A percentile compares a stretch with the other conserved stretches of the same genome.
phyloP scores from a whole-genome alignment of 2,797 vertebrate species.

The Eospalax fontanierii region DNA sequence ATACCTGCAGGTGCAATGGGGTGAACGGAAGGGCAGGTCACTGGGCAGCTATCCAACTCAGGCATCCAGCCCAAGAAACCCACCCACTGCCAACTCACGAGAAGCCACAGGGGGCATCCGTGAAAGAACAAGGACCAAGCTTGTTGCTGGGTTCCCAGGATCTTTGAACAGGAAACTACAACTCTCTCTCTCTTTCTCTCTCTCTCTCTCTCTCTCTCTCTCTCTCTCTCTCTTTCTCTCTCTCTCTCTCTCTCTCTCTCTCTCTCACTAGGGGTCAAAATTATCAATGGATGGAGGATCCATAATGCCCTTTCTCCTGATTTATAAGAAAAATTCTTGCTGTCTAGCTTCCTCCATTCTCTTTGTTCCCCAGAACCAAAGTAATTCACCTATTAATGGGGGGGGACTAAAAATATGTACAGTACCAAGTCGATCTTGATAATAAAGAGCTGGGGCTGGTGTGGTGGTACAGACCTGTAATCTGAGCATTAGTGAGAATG shows the following conservation, averaged over 20 bases:
- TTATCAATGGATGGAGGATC: not conserved
- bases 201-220: too few species aligned
- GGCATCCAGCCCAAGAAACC: constrained; percentile 29
- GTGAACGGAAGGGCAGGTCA: not conserved
- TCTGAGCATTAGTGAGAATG: too few species aligned
- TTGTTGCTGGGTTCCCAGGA: not conserved
- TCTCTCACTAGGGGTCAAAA: not conserved
- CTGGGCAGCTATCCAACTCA: not conserved
- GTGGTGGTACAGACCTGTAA: too few species aligned
- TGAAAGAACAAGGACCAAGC: not conserved
- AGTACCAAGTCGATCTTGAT: too few species aligned
- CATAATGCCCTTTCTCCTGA: constrained; percentile 6
- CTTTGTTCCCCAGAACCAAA: too few species aligned
- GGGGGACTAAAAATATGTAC: too few species aligned
- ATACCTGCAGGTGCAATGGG: constrained; percentile 91
- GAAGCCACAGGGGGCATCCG: not conserved
- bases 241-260: too few species aligned
- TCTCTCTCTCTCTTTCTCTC: too few species aligned
- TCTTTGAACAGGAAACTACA: not conserved
- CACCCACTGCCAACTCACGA: not conserved
- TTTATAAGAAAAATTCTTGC: constrained; percentile 28
- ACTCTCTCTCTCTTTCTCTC: too few species aligned
- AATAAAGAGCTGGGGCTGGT: too few species aligned
- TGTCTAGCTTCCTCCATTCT: constrained; percentile 16
- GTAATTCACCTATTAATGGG: too few species aligned